Base-by-base conservation (phyloP, 1,140 invertebrate genomes). In the Acromyrmex echinatior region DNA sequence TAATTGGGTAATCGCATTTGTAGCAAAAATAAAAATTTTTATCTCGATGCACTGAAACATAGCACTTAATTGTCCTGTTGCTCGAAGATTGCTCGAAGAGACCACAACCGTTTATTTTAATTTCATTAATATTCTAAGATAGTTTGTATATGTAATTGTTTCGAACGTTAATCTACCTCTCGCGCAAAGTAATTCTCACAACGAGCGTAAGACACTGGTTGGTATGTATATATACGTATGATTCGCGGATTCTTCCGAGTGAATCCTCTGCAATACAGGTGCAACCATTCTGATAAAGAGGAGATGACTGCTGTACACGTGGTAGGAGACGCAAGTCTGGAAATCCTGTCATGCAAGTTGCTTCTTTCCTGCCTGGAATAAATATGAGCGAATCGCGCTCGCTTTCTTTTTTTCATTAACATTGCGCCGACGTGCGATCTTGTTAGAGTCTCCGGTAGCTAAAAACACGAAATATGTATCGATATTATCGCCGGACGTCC, bases 401-500 rank as follows among this genome's bases (percentile, higher is more conserved):
- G 35, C 71, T 87, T 88, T 89, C 79, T 73, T 78, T 78, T 70
- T 56, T 58, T 73, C 86, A 49, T 86, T 87, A 87, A 35, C 60
- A 84, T 82, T 45, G 31, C 63, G 63, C 62, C 53, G 62, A 7
- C 65, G 21, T 28, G 14, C 62, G 35, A 45, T 73, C 87, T 88
- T 56, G 71, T 88, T 89, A 89, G 39, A 88, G 45, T 7, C 58
- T 39, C 21, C 51, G 65, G 9, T 18, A 39, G 68, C 71, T 58
- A 25, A 25, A 60, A 84, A 87, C 28, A 53, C 45, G 25, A 63
- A 71, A 74, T n/a, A 74, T 16, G 21, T 53, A 28, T 25, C 56
- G 78, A 88, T 89, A 88, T 63, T 63, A 78, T 88, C 86, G 28
- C 79, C 79, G 79, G 58, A 77, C n/a, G n/a, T 28, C n/a, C 63